Evolutionary conservation across 37 sponge, comb jelly and placozoan genomes (phyloP), one percentile per base, ranked within the genome.

Genomic region (Ianthella basta): DNA sequence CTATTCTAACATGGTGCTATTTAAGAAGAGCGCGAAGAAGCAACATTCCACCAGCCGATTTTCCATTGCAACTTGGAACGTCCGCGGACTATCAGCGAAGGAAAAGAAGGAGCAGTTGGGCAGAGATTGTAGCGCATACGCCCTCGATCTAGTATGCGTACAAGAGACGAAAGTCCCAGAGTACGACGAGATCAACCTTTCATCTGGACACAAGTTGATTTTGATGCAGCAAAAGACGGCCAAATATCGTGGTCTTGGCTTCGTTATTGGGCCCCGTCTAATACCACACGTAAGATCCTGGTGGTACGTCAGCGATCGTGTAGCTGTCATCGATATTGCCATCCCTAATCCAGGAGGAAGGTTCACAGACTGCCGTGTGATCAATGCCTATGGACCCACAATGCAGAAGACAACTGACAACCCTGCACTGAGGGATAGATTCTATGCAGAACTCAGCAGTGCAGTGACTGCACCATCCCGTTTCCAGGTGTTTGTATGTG

Each of bases 351-450:
- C 8, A 10, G 73, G 41, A 20, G 30, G 30, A 21, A 23, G 40
- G 16, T 72, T 33, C 40, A 38, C 40, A 33, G 16, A 30, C 16
- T 72, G 41, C 30, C 23, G 73, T 37, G 73, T 72, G 20, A 40
- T 72, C 16, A 72, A 72, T 72, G 73, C 73, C 18, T 72, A 72
- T 32, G 73, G 73, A 34, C 73, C 73, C 32, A 72, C 73, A 19
- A 38, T 37, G 38, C 73, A 20, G 39, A 33, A 37, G 41, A 40
- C 19, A 20, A 34, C 8, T 38, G 39, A 72, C 13, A 72, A 72
- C 36, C 73, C 73, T 13, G 21, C 23, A 37, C 40, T 72, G 39
- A 33, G 73, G 20, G 73, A 72, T 8, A 12, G 20, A 23, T 72
- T 72, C 30, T 72, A 72, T 30, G 23, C 73, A 38, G 73, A 72